phyloP scores from a whole-genome alignment of 2,888 invertebrate genomes.

The Kryphioiulus occultus region DNA sequence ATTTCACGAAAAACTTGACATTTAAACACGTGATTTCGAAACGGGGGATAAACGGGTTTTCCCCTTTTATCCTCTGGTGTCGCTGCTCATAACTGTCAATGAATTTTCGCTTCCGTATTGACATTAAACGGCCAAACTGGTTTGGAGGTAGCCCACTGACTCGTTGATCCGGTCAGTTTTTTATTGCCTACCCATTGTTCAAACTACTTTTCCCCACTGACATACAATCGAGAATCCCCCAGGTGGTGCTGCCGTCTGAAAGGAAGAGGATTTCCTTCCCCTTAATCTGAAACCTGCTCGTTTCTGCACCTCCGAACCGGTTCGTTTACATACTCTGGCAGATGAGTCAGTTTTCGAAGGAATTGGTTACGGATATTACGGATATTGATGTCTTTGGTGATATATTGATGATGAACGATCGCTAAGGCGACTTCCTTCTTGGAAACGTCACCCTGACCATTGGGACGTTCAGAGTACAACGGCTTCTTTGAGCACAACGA shows the following conservation, averaged over 20 bases:
- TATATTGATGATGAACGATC: no score
- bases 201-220: conserved; percentile 32
- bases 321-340: neutral
- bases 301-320: neutral
- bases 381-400: no score
- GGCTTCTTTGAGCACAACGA: neutral
- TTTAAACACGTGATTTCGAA: neutral
- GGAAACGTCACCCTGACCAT: no score
- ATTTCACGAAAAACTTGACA: neutral
- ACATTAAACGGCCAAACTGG: conserved; percentile 28
- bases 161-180: conserved; percentile 35
- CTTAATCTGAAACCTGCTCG: neutral
- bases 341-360: neutral
- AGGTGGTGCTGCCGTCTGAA: neutral
- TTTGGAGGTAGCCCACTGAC: conserved; percentile 14
- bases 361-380: neutral
- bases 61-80: neutral
- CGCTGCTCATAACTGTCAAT: neutral
- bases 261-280: neutral
- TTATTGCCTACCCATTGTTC: conserved; percentile 5
- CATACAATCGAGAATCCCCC: conserved; percentile 11
- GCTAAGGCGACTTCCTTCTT: no score
- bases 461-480: neutral
- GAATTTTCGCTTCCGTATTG: neutral
- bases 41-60: neutral